A percentile compares a stretch with the other conserved stretches of the same genome.
phyloP scores from a whole-genome alignment of 1,140 invertebrate genomes.

The Pogonomyrmex barbatus region DNA sequence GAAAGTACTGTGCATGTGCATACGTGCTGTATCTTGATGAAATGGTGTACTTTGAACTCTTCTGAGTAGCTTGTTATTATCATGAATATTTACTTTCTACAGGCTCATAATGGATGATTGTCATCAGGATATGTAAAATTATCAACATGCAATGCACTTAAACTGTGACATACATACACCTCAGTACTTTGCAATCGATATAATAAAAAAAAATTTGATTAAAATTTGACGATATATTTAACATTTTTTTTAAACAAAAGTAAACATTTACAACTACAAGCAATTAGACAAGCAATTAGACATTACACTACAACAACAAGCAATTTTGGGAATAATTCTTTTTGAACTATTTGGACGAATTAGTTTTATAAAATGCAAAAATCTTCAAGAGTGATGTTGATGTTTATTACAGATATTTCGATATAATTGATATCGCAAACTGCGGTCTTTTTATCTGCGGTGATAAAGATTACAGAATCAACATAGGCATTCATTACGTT shows the following conservation, averaged over 20 bases:
- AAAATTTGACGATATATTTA: neutral
- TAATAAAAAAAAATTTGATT: neutral
- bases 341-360: neutral
- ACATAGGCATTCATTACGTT: neutral
- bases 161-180: neutral
- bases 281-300: too few species aligned
- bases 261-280: neutral
- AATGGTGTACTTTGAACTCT: neutral
- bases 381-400: neutral
- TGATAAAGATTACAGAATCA: slow-evolving; percentile 1
- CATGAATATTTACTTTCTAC: neutral
- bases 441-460: neutral
- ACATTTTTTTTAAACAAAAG: neutral
- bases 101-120: neutral
- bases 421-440: neutral
- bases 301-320: neutral
- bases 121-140: neutral
- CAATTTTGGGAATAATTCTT: neutral
- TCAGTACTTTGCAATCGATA: neutral
- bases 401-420: neutral
- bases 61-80: neutral
- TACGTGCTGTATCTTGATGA: neutral
- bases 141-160: neutral
- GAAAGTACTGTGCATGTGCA: neutral
- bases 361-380: neutral